Evolutionary conservation across 2,797 vertebrate genomes (phyloP).

Genomic region (Percopsis omiscomaycus): DNA sequence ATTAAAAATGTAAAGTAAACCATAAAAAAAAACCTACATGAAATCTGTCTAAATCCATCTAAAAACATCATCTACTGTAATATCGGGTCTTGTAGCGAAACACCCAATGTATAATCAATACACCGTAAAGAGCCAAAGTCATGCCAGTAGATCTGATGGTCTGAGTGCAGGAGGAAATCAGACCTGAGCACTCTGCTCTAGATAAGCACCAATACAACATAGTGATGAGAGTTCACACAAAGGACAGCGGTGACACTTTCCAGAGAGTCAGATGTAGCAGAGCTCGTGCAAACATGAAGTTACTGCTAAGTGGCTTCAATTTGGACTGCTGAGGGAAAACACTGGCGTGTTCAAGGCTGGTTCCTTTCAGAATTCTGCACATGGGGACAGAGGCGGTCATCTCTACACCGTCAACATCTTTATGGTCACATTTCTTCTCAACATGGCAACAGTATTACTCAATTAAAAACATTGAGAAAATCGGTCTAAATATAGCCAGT

Average conservation of each 20-base stretch:
- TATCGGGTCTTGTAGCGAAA: conserved; percentile 12
- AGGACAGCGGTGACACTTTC: conserved; percentile 36
- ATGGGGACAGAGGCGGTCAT: conserved; percentile 28
- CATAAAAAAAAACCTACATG: conserved; percentile 19
- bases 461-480: background rate
- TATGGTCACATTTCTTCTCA: background rate
- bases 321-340: conserved; percentile 5
- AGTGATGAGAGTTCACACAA: conserved; percentile 32
- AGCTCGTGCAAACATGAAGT: conserved; percentile 15
- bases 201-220: conserved; percentile 10
- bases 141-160: conserved; percentile 6
- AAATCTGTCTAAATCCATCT: background rate
- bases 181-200: conserved; percentile 3
- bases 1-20: too few species aligned
- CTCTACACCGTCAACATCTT: conserved; percentile 13
- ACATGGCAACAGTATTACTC: conserved; percentile 7
- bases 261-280: conserved; percentile 13
- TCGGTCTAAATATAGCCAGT: too few species aligned
- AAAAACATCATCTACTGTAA: background rate
- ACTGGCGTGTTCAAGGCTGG: background rate
- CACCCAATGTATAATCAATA: conserved; percentile 3
- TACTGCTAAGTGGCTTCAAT: conserved; percentile 26
- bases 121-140: background rate
- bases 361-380: conserved; percentile 15
- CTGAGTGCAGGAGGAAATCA: conserved; percentile 4